Evolutionary conservation across 37 sponge, comb jelly and placozoan species (phyloP).

Genomic region (Mnemiopsis leidyi): DNA sequence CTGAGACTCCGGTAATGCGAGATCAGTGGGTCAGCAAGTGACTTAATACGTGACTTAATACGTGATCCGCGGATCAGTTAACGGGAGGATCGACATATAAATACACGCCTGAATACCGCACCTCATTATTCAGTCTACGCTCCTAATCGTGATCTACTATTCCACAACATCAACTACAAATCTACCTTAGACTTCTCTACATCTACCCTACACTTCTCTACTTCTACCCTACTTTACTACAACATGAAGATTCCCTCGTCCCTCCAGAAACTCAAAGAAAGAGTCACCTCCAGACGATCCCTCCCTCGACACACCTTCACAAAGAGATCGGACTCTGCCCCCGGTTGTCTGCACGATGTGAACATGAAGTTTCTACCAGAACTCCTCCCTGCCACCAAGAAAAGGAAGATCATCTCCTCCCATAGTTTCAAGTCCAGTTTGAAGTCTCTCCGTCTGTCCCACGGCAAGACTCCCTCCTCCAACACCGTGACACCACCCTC

Average conservation of each 20-base stretch:
- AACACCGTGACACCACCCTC: background rate
- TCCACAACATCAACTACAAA: background rate
- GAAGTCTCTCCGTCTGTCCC: background rate
- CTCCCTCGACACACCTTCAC: constrained; percentile 16
- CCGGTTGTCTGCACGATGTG: constrained; percentile 30
- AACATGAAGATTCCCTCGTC: constrained; percentile 30
- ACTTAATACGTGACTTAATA: no score
- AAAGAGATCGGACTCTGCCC: background rate
- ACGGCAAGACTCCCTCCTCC: background rate
- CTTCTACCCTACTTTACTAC: background rate
- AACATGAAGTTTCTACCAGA: background rate
- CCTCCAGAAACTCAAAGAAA: constrained; percentile 23
- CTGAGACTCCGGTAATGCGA: no score
- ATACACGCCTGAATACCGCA: background rate
- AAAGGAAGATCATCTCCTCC: background rate
- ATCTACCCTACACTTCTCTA: no score
- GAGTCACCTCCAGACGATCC: background rate
- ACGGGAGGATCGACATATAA: background rate
- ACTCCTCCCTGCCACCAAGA: background rate
- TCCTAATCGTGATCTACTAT: no score
- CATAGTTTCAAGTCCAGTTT: background rate
- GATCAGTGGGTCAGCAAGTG: no score
- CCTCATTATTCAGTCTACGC: background rate
- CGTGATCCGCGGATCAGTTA: background rate
- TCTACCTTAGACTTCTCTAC: no score